These are phyloP conservation scores for Stictocephala bisonia DNA, from an alignment of 2,888 invertebrate genomes.

Conservation along the genomic window DNA sequence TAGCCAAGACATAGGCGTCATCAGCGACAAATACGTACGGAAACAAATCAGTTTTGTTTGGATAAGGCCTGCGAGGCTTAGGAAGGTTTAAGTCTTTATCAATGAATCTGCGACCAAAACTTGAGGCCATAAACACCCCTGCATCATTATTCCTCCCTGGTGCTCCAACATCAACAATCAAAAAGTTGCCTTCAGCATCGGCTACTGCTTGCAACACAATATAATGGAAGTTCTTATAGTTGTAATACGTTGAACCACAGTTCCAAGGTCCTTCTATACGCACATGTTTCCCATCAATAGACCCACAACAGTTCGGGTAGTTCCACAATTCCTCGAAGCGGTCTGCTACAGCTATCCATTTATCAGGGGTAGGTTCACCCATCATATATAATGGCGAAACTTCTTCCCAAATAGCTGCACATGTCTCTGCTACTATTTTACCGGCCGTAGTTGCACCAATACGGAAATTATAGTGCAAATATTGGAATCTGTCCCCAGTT, in stretches of 20 bases:
- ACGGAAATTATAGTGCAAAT: constrained; percentile 43
- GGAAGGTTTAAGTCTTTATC: constrained; percentile 40
- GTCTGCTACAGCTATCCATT: constrained; percentile 37
- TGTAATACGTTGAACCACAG: constrained; percentile 23
- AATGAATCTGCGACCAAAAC: constrained; percentile 33
- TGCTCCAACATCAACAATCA: constrained; percentile 41
- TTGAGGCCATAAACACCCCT: constrained; percentile 40
- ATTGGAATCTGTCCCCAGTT: constrained; percentile 37
- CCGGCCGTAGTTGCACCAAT: constrained; percentile 43
- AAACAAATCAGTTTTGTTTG: constrained; percentile 18
- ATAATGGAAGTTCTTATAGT: constrained; percentile 35
- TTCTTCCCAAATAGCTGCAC: constrained; percentile 31
- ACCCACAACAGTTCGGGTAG: constrained; percentile 40
- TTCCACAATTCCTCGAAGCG: constrained; percentile 41
- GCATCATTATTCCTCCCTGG: constrained; percentile 43
- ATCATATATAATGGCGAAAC: constrained; percentile 45
- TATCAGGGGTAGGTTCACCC: constrained; percentile 39
- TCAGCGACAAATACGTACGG: constrained; percentile 40
- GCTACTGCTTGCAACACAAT: constrained; percentile 36
- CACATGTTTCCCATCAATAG: constrained; percentile 31
- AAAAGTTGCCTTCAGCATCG: constrained; percentile 39
- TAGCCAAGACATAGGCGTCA: not conserved
- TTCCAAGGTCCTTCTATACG: constrained; percentile 33
- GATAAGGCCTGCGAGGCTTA: constrained; percentile 18
- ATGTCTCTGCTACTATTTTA: constrained; percentile 43